These are phyloP conservation scores for western clawed frog (Xenopus tropicalis) DNA, from an alignment of 2,113 vertebrate genomes.

Conservation along the genomic window DNA sequence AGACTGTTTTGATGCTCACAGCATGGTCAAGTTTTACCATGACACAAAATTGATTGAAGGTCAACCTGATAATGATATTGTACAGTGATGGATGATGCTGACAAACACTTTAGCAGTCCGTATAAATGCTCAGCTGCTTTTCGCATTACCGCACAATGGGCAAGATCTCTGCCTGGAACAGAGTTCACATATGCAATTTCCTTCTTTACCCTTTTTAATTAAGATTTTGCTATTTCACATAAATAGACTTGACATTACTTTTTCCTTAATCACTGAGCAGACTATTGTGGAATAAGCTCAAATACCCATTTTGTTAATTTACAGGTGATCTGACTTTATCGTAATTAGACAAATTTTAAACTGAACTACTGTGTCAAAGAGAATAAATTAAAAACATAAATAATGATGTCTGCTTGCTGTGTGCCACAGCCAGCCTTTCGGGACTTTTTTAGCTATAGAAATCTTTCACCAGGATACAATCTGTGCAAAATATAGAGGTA, in stretches of 20 bases:
- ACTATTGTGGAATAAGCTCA: no score
- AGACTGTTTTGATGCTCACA: slow-evolving; percentile 44
- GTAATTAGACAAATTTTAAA: no score
- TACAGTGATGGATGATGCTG: slow-evolving; percentile 38
- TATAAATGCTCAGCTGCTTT: slow-evolving; percentile 36
- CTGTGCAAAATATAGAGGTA: no score
- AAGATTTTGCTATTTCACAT: background rate
- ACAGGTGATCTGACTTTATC: no score
- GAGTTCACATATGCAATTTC: background rate
- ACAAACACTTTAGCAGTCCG: slow-evolving; percentile 27
- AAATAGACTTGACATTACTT: background rate
- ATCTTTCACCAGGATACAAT: no score
- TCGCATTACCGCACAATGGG: slow-evolving; percentile 6
- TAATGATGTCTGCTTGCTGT: no score
- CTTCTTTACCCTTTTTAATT: background rate
- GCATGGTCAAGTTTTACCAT: slow-evolving; percentile 42
- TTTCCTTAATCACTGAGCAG: background rate
- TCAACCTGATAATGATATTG: slow-evolving; percentile 44
- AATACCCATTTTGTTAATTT: no score
- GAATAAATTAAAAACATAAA: no score
- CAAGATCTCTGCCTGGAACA: background rate
- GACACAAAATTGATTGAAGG: slow-evolving; percentile 46
- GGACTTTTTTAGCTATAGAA: no score
- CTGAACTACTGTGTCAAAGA: no score
- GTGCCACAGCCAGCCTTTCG: no score